phyloP scores from a whole-genome alignment of 1,140 invertebrate species.

The Drosophila takahashii region DNA sequence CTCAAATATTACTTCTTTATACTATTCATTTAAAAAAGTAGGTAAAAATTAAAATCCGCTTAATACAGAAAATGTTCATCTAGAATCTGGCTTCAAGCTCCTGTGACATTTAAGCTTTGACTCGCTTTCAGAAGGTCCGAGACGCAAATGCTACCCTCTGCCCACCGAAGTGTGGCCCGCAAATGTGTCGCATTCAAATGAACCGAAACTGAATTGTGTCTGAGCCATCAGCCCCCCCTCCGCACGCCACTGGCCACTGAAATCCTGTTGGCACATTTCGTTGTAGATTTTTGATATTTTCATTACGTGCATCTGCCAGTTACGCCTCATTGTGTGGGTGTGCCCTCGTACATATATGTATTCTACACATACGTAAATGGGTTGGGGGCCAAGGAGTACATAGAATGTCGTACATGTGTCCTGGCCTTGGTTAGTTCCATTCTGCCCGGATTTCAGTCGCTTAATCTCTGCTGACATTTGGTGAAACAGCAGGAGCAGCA shows the following conservation, averaged over 20 bases:
- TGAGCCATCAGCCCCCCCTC: constrained; percentile 12
- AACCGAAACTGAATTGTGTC: constrained; percentile 67
- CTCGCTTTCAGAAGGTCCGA: background rate
- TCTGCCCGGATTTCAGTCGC: constrained; percentile 59
- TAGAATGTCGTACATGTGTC: constrained; percentile 71
- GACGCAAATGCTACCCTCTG: constrained; percentile 8
- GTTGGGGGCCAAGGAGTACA: constrained; percentile 34
- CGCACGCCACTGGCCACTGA: constrained; percentile 15
- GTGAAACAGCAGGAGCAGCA: constrained; percentile 21
- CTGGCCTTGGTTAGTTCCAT: constrained; percentile 34
- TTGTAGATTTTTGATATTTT: constrained; percentile 81
- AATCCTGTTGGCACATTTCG: constrained; percentile 71
- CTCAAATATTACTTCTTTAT: too few relatives aligned
- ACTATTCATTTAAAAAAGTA: too few relatives aligned
- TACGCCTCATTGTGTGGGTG: constrained; percentile 45
- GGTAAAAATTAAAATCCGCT: too few relatives aligned
- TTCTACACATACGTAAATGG: background rate
- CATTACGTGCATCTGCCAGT: constrained; percentile 79
- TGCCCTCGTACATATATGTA: background rate
- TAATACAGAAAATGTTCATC: too few relatives aligned
- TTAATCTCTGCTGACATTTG: constrained; percentile 80
- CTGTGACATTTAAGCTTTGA: background rate
- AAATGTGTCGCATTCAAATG: constrained; percentile 73
- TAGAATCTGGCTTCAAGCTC: background rate
- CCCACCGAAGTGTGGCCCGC: constrained; percentile 29